Conservation (phyloP, 1,140 invertebrate genomes). For the Alviniconcha marisindica region DNA sequence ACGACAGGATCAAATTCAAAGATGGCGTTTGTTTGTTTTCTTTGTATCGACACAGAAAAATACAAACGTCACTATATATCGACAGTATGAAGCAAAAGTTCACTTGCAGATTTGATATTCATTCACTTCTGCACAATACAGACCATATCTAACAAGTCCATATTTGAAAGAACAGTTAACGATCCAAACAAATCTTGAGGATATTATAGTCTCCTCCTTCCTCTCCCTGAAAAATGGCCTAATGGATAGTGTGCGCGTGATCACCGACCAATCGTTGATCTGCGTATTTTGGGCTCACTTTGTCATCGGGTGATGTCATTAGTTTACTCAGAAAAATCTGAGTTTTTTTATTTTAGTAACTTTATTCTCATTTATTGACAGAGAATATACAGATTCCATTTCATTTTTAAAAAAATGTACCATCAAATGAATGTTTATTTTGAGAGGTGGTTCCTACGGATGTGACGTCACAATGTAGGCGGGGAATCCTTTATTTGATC, state of each 20-base stretch:
- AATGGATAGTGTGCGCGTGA: no score
- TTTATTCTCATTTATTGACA: no score
- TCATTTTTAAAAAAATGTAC: no score
- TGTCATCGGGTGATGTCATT: not conserved
- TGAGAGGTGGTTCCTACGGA: constrained; percentile 55
- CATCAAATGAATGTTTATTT: no score
- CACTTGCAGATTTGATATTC: not conserved
- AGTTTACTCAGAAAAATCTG: no score
- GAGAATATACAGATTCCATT: no score
- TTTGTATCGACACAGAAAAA: not conserved
- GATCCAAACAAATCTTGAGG: not conserved
- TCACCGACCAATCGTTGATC: not conserved
- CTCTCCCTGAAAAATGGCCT: constrained; percentile 13
- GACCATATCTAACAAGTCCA: not conserved
- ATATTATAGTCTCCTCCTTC: not conserved
- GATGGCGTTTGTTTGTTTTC: constrained; percentile 4
- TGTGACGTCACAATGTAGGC: constrained; percentile 66
- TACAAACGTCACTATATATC: not conserved
- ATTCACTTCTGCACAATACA: not conserved
- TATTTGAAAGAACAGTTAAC: not conserved
- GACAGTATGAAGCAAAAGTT: not conserved
- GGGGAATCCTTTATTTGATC: constrained; percentile 66
- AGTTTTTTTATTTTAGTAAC: no score
- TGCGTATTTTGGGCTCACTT: not conserved
- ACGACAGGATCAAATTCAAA: not conserved